Evolutionary conservation across 2,888 invertebrate genomes (phyloP).

Genomic region (Sipunculus nudus): DNA sequence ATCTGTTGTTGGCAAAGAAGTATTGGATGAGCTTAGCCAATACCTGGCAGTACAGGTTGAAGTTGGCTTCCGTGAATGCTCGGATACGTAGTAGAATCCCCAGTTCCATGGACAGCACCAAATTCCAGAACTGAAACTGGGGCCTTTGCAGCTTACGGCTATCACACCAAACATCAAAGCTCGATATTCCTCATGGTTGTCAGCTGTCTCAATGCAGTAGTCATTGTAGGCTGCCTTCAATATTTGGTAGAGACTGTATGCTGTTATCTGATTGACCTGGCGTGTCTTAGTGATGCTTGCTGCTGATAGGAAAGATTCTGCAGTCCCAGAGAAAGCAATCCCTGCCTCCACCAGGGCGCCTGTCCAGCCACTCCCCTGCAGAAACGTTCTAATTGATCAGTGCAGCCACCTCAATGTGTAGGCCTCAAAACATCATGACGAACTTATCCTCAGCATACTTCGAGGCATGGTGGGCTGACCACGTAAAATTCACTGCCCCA

Average conservation of each 20-base stretch:
- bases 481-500: constrained; percentile 6
- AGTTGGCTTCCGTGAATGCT: constrained; percentile 27
- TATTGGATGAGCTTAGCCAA: constrained; percentile 32
- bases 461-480: constrained; percentile 25
- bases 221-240: constrained; percentile 27
- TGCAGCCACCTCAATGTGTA: constrained; percentile 52
- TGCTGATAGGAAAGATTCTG: constrained; percentile 41
- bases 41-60: constrained; percentile 26
- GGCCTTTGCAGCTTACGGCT: neutral
- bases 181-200: neutral
- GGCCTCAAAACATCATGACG: constrained; percentile 50
- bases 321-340: constrained; percentile 41
- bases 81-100: constrained; percentile 19
- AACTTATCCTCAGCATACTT: constrained; percentile 45
- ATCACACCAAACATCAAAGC: constrained; percentile 20
- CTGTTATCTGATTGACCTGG: constrained; percentile 35
- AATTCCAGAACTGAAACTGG: constrained; percentile 31
- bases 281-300: constrained; percentile 37
- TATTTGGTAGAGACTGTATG: constrained; percentile 31
- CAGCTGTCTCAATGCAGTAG: neutral
- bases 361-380: constrained; percentile 46
- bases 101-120: constrained; percentile 18
- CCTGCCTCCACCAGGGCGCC: constrained; percentile 32
- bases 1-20: constrained; percentile 41
- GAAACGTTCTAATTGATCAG: constrained; percentile 42